Evolutionary conservation across 1,140 invertebrate species (phyloP), one percentile per base, ranked within the genome.

Genomic region (Portunus trituberculatus): DNA sequence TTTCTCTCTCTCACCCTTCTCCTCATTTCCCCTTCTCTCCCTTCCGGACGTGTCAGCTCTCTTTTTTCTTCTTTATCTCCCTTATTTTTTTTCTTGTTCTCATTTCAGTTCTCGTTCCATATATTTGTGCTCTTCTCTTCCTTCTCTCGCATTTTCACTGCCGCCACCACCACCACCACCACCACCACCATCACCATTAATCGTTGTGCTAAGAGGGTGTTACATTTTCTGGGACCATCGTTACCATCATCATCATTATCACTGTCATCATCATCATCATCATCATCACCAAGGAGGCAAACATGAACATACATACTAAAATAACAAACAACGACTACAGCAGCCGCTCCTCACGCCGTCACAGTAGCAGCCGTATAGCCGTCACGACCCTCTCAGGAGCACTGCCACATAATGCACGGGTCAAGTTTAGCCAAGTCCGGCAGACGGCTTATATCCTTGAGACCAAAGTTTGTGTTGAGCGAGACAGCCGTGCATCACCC

Each of bases 11-110:
- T 0, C 31, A 39, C 14, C 39, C 67, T 67, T 76, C 52, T 92
- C 48, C 67, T 28, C 67, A 52, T 76, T 39, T 92, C 90, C 67
- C 52, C 67, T 82, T 92, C 91, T 76, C 29, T 92, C 91, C 59
- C 52, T 59, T 67, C 45, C 46, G 28, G 45, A 46, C 46, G 28
- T 92, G 25, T 76, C 91, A 67, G 10, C 29, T 82, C 67, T 67
- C 31, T 31, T 76, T 29, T 82, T 82, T 76, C 67, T 93, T 39
- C 46, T 39, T 92, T 82, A 16, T 67, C n/a, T 59, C 67, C 16
- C 59, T 76, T 46, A 48, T 48, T 82, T 48, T 93, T 93, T 93
- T 29, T 93, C 67, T 83, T 39, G 48, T 48, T 39, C 91, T 83
- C 52, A 59, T 59, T 59, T 31, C 82, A 46, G 31, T n/a, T 93